Evolutionary conservation across 35 echinoderm and acorn worm genomes (phyloP), one percentile per base, ranked within the genome.

Genomic region (Hemicentrotus pulcherrimus): DNA sequence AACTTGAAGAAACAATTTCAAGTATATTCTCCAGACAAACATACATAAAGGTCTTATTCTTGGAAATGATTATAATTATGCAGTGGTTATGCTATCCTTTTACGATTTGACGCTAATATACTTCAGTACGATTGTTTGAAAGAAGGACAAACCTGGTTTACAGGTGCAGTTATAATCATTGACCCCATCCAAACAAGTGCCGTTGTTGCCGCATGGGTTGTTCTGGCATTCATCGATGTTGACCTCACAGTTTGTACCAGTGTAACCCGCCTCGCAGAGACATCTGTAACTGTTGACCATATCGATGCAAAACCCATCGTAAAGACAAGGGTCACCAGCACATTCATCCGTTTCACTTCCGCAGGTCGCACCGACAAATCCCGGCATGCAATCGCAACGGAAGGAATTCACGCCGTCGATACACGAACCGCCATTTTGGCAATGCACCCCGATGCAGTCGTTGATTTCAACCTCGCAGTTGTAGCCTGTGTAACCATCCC

Each of bases 151-250:
- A 96, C 96, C 96, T 58, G 46, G 50, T 88, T 88, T 94, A 93
- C 98, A 99, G 46, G 95, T 33, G 88, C 98, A 99, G 11, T 91
- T 94, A 71, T 95, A 99, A 32, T 96, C 86, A 86, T 96, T 94
- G 31, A 99, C 92, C 46, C 52, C 61, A 86, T 99, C 96, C 13
- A 91, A 30, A 52, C 98, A 99, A 4, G 94, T 86, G 5, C 96
- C 98, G 55, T 99, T 95, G 85, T 92, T 94, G 33, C 14, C 48
- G 91, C 98, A 99, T 1, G 96, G 94, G 48, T 94, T 86, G 16
- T 24, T 55, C 91, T 87, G 24, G 41, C 96, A 97, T 35, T 97
- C 96, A 48, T 95, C 70, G 22, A 95, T 87, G 22, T 97, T 95
- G 60, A 50, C 85, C 52, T 97, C 96, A 78, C 96, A 97, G 31